Evolutionary conservation across 2,797 vertebrate species (phyloP).

Genomic region (Leptodactylus fallax): DNA sequence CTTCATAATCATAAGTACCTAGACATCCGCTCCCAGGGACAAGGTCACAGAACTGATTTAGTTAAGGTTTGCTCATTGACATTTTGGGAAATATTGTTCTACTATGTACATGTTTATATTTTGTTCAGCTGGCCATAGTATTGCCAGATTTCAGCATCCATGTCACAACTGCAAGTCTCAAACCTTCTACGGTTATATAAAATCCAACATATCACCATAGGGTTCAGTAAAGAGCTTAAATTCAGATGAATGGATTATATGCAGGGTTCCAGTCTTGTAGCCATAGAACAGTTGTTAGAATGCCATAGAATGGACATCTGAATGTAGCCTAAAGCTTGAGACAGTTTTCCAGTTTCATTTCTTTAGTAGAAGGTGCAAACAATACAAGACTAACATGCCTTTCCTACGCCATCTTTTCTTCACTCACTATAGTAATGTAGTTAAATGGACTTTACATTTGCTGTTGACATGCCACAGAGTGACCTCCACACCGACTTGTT

Average conservation of each 20-base stretch:
- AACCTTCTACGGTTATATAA: too few species aligned
- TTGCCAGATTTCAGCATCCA: not conserved
- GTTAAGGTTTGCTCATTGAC: too few species aligned
- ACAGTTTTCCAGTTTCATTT: not conserved
- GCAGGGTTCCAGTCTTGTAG: not conserved
- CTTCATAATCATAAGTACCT: too few species aligned
- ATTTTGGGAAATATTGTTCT: too few species aligned
- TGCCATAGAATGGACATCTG: not conserved
- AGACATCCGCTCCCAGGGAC: too few species aligned
- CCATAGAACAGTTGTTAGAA: not conserved
- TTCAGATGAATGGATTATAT: too few species aligned
- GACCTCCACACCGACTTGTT: slow-evolving; percentile 18
- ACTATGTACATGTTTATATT: too few species aligned
- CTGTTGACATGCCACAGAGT: slow-evolving; percentile 22
- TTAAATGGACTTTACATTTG: not conserved
- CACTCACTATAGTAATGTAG: not conserved
- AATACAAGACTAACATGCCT: not conserved
- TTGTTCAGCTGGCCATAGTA: too few species aligned
- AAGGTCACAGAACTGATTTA: too few species aligned
- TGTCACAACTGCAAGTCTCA: not conserved
- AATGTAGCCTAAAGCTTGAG: not conserved
- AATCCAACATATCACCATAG: too few species aligned
- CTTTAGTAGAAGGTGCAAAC: not conserved
- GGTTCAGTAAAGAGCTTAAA: too few species aligned
- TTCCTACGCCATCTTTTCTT: not conserved